Percentiles rank a stretch among this genome's conserved stretches.
Evolutionary conservation across 2,888 invertebrate genomes (phyloP).

Genomic region (Digitonthophagus gazella): DNA sequence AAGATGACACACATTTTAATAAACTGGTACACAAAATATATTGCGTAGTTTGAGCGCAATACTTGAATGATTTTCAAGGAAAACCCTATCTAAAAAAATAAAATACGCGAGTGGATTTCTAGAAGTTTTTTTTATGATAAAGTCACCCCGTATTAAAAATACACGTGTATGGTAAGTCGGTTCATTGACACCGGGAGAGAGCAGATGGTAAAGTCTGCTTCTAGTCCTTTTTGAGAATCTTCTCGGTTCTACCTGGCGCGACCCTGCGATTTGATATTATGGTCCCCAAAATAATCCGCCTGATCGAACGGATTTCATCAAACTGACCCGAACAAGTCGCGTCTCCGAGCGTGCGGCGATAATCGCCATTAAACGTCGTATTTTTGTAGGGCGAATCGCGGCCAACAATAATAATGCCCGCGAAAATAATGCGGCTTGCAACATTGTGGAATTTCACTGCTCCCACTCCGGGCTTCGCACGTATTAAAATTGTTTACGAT

Average conservation of each 20-base stretch:
- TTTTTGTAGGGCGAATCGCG: neutral
- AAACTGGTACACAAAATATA: too few species aligned
- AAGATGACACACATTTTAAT: too few species aligned
- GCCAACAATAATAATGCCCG: neutral
- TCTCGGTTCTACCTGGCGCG: neutral
- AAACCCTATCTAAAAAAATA: too few species aligned
- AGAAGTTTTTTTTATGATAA: neutral
- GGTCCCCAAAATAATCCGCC: neutral
- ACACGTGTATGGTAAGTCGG: neutral
- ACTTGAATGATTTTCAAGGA: too few species aligned
- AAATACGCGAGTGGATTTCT: too few species aligned
- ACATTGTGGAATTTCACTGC: neutral
- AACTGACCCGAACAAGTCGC: neutral
- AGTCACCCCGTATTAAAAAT: neutral
- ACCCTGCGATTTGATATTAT: neutral
- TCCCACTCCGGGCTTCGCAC: neutral
- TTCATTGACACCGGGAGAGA: neutral
- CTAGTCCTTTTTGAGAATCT: neutral
- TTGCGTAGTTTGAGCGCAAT: too few species aligned
- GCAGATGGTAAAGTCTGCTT: neutral
- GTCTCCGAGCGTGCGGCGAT: neutral
- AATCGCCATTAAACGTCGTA: neutral
- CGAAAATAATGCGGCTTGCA: neutral
- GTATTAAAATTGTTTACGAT: neutral
- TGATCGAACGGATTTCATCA: neutral